phyloP scores from a whole-genome alignment of 2,888 invertebrate genomes.

The Athrips mouffetella region DNA sequence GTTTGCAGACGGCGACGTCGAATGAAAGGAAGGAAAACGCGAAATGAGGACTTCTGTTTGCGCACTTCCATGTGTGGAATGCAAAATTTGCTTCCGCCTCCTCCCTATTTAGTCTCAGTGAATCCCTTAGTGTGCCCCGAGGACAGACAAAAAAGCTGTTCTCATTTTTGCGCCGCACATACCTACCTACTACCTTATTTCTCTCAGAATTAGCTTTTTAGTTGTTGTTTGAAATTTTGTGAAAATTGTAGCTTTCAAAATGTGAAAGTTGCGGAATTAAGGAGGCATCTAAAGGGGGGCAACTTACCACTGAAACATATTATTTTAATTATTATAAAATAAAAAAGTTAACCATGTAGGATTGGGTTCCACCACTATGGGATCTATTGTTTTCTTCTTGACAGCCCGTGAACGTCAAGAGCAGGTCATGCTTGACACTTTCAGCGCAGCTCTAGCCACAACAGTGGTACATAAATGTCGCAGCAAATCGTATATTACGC shows the following conservation, averaged over 20 bases:
- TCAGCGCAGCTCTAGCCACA: too few species aligned
- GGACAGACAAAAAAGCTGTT: slow-evolving; percentile 33
- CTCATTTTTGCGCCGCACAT: slow-evolving; percentile 24
- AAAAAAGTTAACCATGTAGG: too few species aligned
- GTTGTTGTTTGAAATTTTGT: not conserved
- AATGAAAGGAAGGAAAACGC: slow-evolving; percentile 19
- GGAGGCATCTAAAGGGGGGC: too few species aligned
- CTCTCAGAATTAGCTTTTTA: slow-evolving; percentile 1
- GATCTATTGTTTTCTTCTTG: too few species aligned
- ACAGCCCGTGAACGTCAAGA: too few species aligned
- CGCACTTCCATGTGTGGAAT: slow-evolving; percentile 28
- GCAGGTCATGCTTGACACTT: too few species aligned
- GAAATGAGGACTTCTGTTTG: slow-evolving; percentile 35
- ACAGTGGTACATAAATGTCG: too few species aligned
- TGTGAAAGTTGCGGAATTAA: too few species aligned
- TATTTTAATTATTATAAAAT: too few species aligned
- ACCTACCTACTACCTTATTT: not conserved
- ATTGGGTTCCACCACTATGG: too few species aligned
- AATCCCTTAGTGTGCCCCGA: slow-evolving; percentile 42
- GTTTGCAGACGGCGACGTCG: not conserved
- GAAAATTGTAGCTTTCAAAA: not conserved
- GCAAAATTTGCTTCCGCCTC: slow-evolving; percentile 28
- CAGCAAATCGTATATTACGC: too few species aligned
- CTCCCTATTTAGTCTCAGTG: slow-evolving; percentile 25
- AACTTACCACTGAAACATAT: too few species aligned